phyloP scores from a whole-genome alignment of 2,797 vertebrate species.

The Hybognathus amarus region DNA sequence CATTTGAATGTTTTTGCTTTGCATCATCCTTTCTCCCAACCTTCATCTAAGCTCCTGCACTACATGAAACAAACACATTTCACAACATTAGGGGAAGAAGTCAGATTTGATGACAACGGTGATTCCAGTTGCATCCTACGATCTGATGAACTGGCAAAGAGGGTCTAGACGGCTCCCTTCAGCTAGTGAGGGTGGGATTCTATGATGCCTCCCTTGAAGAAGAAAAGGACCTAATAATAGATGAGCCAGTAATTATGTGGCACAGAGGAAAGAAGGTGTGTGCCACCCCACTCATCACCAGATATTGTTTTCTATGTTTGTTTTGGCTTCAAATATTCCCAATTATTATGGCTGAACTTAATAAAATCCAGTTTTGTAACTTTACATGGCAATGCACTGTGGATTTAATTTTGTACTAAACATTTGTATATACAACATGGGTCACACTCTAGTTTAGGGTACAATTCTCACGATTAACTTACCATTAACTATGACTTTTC shows the following conservation, averaged over 20 bases:
- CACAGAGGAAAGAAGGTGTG: constrained; percentile 73
- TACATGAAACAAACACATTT: constrained; percentile 76
- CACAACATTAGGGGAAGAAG: constrained; percentile 68
- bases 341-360: constrained; percentile 55
- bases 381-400: background rate
- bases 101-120: constrained; percentile 76
- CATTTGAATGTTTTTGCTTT: background rate
- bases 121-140: constrained; percentile 79
- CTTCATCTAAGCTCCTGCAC: constrained; percentile 68
- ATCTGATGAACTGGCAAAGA: constrained; percentile 78
- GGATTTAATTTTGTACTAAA: background rate
- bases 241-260: constrained; percentile 71
- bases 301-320: constrained; percentile 60
- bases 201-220: constrained; percentile 69
- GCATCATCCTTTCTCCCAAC: background rate
- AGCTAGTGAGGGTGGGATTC: constrained; percentile 74
- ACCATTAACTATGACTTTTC: too few relatives aligned
- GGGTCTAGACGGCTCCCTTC: constrained; percentile 67
- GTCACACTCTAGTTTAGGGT: background rate
- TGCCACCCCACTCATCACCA: constrained; percentile 54
- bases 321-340: constrained; percentile 61
- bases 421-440: background rate
- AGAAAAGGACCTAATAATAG: constrained; percentile 67
- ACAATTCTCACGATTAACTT: too few relatives aligned
- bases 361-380: constrained; percentile 18